These are phyloP conservation scores for Drosophila buzzatii DNA, from an alignment of 2,888 invertebrate genomes.

Conservation along the genomic window DNA sequence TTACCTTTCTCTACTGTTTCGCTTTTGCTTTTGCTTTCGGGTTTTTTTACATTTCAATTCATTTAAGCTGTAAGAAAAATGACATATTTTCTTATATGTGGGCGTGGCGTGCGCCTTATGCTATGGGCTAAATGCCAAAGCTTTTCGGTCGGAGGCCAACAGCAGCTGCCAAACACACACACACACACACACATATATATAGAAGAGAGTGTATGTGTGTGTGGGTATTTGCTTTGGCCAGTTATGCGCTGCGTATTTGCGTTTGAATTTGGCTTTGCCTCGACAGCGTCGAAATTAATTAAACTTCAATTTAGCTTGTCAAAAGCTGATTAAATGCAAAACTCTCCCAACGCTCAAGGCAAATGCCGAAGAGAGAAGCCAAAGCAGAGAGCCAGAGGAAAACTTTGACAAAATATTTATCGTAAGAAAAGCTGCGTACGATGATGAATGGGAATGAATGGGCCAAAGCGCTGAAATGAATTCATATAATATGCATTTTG, in stretches of 20 bases:
- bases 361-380: neutral
- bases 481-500: neutral
- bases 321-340: constrained; percentile 65
- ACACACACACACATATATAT: constrained; percentile 8
- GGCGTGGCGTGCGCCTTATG: constrained; percentile 14
- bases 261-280: constrained; percentile 28
- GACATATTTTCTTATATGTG: constrained; percentile 69
- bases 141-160: constrained; percentile 48
- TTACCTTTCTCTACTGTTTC: constrained; percentile 9
- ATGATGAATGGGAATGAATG: constrained; percentile 26
- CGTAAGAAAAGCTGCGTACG: neutral
- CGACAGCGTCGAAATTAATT: constrained; percentile 61
- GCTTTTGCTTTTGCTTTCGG: neutral
- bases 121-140: constrained; percentile 45
- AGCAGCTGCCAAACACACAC: neutral
- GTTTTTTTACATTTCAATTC: constrained; percentile 9
- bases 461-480: neutral
- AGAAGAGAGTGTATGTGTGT: constrained; percentile 1
- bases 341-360: constrained; percentile 11
- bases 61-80: constrained; percentile 63
- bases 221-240: constrained; percentile 30
- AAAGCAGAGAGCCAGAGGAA: neutral
- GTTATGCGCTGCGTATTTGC: constrained; percentile 32
- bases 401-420: constrained; percentile 12
- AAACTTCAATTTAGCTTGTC: constrained; percentile 69